Evolutionary conservation across 1,140 invertebrate species (phyloP), one percentile per base, ranked within the genome.

Genomic region (Helicoverpa zea): DNA sequence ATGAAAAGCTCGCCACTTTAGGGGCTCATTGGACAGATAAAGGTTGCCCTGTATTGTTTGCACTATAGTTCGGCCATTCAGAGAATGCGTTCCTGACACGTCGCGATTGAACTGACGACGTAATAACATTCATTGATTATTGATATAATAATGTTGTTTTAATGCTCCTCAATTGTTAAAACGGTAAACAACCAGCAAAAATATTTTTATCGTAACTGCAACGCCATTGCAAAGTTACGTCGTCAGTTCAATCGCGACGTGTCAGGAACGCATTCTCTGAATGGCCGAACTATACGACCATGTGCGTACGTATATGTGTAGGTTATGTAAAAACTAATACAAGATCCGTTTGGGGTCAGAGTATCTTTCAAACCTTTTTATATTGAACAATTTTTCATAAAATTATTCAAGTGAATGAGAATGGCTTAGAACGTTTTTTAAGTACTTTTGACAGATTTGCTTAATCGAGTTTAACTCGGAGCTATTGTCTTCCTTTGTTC

Each of bases 1-100:
- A 82, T 51, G 74, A 9, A 43, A 63, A 68, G 49, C 56, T 73
- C 56, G 58, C 72, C 49, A 80, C 76, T 84, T 86, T 81, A 72
- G 79, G 81, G 76, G 77, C 75, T 73, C 56, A 79, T 82, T 83
- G 56, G 70, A 63, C 63, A 52, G 73, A 79, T 66, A 75, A 76
- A 79, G 56, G 54, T 61, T 74, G 54, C 29, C 72, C 43, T 59
- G 72, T 59, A 43, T 51, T 74, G 54, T 59, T 35, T 56, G 52
- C 13, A 13, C 35, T 43, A n/a, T n/a, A n/a, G n/a, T n/a, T n/a
- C n/a, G n/a, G n/a, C n/a, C n/a, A n/a, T n/a, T n/a, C n/a, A n/a
- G n/a, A n/a, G n/a, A n/a, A n/a, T n/a, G n/a, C n/a, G n/a, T n/a
- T n/a, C n/a, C n/a, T n/a, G n/a, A n/a, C n/a, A n/a, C n/a, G n/a